Evolutionary conservation across 2,797 vertebrate genomes (phyloP).

Genomic region (Spatula clypeata): DNA sequence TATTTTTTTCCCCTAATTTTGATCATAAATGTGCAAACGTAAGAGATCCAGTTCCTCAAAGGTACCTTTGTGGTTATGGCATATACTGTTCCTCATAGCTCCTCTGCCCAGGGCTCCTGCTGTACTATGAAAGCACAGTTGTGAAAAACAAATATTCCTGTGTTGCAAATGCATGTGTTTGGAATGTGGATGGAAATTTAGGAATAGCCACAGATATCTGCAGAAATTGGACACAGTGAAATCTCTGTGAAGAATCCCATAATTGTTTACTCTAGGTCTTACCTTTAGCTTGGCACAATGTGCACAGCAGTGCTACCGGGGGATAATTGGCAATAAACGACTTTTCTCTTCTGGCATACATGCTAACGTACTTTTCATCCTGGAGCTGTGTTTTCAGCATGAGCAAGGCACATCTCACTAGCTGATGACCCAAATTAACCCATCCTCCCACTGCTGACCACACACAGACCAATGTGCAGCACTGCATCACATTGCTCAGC

Average conservation of each 20-base stretch:
- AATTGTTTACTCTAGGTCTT: constrained; percentile 57
- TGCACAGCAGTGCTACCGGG: not conserved
- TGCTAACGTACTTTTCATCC: constrained; percentile 47
- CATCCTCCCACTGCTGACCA: constrained; percentile 16
- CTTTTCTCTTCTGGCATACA: not conserved
- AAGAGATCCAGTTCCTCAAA: constrained; percentile 60
- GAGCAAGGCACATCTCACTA: not conserved
- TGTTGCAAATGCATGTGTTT: constrained; percentile 53
- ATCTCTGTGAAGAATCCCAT: constrained; percentile 14
- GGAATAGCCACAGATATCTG: constrained; percentile 54
- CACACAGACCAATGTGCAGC: not conserved
- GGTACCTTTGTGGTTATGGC: constrained; percentile 36
- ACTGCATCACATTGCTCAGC: not conserved
- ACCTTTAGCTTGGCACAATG: constrained; percentile 48
- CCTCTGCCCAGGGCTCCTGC: constrained; percentile 2
- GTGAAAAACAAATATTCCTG: constrained; percentile 65
- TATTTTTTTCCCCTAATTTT: constrained; percentile 7
- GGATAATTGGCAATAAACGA: constrained; percentile 41
- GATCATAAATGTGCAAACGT: constrained; percentile 54
- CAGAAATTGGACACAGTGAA: constrained; percentile 56
- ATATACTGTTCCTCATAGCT: not conserved
- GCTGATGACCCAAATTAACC: constrained; percentile 49
- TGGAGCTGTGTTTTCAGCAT: constrained; percentile 28
- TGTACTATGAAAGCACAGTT: constrained; percentile 62
- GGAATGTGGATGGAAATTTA: constrained; percentile 48